Evolutionary conservation across 2,797 vertebrate species (phyloP), one percentile per base, ranked within the genome.

Genomic region (Microctenopoma steveboyesi): DNA sequence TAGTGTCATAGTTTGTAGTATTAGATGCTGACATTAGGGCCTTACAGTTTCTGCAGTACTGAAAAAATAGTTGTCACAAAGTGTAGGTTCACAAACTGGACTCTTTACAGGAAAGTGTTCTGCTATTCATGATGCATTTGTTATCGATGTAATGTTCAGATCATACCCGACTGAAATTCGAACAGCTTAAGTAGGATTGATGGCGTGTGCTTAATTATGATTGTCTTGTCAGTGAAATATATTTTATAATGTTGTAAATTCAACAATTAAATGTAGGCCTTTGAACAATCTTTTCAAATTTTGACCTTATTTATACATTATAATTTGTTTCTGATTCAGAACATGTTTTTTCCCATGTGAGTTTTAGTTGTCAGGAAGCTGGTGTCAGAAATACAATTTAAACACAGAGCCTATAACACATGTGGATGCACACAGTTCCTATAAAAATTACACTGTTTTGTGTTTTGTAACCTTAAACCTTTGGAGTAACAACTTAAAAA

Each of bases 1-100:
- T 98, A 78, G 97, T 98, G 57, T 98, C 96, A 1, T 96, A 97
- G 82, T 79, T 62, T 69, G 63, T 78, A 3, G 39, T 13, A 15
- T 59, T 22, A 22, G n/a, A 42, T 43, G 4, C 46, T 15, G 27
- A 79, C 52, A 54, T 72, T 53, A 51, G 69, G 59, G 83, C 79
- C 75, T 77, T 84, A 69, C 73, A 58, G 81, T 85, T 81, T 85
- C 72, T 81, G 76, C 74, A 83, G 58, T 74, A 48, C 51, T 70
- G 65, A 76, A 80, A 45, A 55, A 46, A 51, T 46, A 69, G 25
- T 50, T 72, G 37, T 70, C 62, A 55, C n/a, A 49, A 58, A 75
- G 73, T 79, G 12, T 64, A 16, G 58, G 15, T 72, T 60, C 3
- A 64, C 61, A 58, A 69, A 53, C 27, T 1, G 22, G 65, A 70